Conservation (phyloP, 2,113 vertebrate genomes). For the Oriolus oriolus region DNA sequence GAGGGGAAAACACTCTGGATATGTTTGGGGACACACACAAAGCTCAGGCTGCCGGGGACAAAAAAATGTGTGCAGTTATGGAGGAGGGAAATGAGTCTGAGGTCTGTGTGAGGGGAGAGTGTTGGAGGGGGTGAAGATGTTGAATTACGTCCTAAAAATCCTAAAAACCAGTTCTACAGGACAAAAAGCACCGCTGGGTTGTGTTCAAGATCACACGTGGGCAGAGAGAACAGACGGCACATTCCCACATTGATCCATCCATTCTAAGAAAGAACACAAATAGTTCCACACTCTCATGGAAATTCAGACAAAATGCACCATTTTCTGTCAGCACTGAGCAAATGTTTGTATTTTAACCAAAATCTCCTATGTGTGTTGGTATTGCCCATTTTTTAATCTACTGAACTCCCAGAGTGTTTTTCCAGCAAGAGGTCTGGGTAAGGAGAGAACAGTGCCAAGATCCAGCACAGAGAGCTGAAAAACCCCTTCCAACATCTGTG, state of each 20-base stretch:
- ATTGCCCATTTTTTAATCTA: neutral
- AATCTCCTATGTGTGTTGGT: neutral
- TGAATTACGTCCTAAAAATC: neutral
- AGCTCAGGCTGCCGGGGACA: neutral
- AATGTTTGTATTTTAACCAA: neutral
- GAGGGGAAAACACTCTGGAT: neutral
- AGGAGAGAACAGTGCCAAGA: neutral
- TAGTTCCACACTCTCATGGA: neutral
- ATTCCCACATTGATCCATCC: neutral
- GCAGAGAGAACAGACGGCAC: neutral
- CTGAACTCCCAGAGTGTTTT: neutral
- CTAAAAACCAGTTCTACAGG: neutral
- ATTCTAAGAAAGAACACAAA: neutral
- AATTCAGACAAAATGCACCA: neutral
- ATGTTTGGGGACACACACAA: neutral
- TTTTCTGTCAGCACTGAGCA: neutral
- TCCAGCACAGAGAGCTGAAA: neutral
- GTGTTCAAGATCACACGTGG: neutral
- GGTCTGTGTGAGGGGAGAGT: neutral
- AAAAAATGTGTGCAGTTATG: rapidly evolving
- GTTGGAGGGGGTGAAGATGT: neutral
- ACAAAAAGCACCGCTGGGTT: neutral
- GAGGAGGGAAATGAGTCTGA: neutral
- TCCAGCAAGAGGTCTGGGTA: neutral
- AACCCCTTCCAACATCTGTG: neutral